Evolutionary conservation across 2,113 vertebrate genomes (phyloP), one percentile per base, ranked within the genome.

Genomic region (Mirounga angustirostris): DNA sequence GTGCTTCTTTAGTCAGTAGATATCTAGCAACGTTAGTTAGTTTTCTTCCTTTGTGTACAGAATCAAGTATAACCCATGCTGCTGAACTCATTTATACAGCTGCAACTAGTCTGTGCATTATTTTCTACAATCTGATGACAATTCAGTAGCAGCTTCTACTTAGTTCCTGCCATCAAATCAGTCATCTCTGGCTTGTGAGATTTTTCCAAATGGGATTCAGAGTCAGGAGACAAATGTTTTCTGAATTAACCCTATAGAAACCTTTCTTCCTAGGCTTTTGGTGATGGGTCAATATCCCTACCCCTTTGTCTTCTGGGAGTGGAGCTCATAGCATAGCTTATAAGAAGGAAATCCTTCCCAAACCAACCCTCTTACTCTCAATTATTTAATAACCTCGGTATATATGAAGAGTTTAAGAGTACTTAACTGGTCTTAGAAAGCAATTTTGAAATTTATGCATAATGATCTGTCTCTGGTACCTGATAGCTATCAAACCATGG

Each of bases 271-370:
- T n/a, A 46, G 50, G 59, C 22, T 43, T 95, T 74, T 81, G 10
- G 11, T 80, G 56, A 67, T 22, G 40, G 43, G 50, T 36, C 33
- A 80, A 33, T 69, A 81, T 4, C 22, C 24, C 4, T 26, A 50
- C 16, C 1, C 5, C 6, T 43, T 96, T 88, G 52, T 22, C 50
- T 96, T 92, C 40, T 46, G 11, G 22, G 13, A 33, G 2, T 81
- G n/a, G 61, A 14, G 24, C 19, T 80, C 6, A 56, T 4, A 22
- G 14, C 1, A 56, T 40, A 74, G 56, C 18, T 81, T 79, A 74
- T 1, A 80, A 91, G 88, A 95, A 74, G 71, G 11, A 95, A 91
- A 92, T 89, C 40, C 16, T 50, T 89, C 33, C 43, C 50, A 88
- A 96, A 97, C 56, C 36, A 63, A 79, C 16, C 8, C 9, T 91